phyloP scores from a whole-genome alignment of 2,888 invertebrate species.

The Adela reaumurella region DNA sequence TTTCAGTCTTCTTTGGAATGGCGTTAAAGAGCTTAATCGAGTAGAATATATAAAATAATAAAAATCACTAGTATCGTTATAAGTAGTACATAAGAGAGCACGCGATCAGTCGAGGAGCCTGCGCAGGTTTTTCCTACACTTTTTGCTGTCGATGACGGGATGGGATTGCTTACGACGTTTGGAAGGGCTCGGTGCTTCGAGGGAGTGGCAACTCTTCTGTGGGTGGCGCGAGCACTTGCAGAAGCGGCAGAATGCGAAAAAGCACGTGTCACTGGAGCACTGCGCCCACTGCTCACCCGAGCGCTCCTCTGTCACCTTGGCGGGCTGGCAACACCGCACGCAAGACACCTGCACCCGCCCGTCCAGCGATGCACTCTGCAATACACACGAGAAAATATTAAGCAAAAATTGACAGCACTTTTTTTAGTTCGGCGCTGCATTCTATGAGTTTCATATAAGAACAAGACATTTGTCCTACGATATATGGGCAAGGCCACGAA shows the following conservation, averaged over 20 bases:
- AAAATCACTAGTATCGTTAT: not conserved
- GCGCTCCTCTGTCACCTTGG: constrained; percentile 37
- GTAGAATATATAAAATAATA: too few species aligned
- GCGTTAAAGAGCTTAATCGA: not conserved
- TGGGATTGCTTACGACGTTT: constrained; percentile 37
- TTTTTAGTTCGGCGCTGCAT: too few species aligned
- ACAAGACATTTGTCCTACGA: too few species aligned
- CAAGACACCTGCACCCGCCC: constrained; percentile 33
- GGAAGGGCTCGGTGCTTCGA: constrained; percentile 47
- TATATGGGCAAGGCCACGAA: too few species aligned
- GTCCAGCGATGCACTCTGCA: constrained; percentile 40
- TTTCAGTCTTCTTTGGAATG: not conserved
- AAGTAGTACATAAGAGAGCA: not conserved
- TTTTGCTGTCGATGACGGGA: constrained; percentile 31
- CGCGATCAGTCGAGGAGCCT: constrained; percentile 23
- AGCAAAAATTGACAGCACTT: too few species aligned
- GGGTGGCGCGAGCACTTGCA: constrained; percentile 41
- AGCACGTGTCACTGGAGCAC: constrained; percentile 45
- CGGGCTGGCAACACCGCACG: constrained; percentile 37
- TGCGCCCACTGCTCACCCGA: constrained; percentile 52
- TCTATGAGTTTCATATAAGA: too few species aligned
- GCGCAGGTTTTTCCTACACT: constrained; percentile 41
- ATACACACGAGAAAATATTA: too few species aligned
- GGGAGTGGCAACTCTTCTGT: constrained; percentile 39
- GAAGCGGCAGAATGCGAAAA: constrained; percentile 49